These are phyloP conservation scores for Oppia nitens DNA, from an alignment of 1,140 invertebrate species.

Conservation along the genomic window DNA sequence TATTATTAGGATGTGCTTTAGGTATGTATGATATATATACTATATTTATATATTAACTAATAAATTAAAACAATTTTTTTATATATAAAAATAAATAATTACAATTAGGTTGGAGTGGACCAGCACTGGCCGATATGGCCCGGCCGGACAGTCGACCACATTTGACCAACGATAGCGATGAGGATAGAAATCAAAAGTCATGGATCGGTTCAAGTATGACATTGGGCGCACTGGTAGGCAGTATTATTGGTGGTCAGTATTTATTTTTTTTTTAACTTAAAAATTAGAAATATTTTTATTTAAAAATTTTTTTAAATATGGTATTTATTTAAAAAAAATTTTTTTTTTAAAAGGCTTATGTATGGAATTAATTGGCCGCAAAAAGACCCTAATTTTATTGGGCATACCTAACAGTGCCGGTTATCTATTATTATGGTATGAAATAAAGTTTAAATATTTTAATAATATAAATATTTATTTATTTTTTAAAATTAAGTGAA, in stretches of 20 bases:
- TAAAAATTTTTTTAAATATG: neutral
- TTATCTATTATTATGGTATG: constrained; percentile 53
- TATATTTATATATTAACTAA: too few relatives aligned
- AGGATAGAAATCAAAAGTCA: constrained; percentile 5
- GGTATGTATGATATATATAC: too few relatives aligned
- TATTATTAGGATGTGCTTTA: neutral
- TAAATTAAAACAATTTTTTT: too few relatives aligned
- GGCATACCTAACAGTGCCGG: constrained; percentile 51
- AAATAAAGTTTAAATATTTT: too few relatives aligned
- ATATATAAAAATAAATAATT: too few relatives aligned
- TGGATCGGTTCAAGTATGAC: constrained; percentile 19
- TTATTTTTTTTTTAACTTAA: too few relatives aligned
- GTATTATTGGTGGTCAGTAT: constrained; percentile 17
- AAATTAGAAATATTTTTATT: neutral
- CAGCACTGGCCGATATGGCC: constrained; percentile 18
- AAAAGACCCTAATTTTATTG: constrained; percentile 47
- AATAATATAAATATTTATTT: too few relatives aligned
- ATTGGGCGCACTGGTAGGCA: constrained; percentile 20
- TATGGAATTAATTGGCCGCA: constrained; percentile 42
- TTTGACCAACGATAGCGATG: neutral
- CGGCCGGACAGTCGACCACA: neutral
- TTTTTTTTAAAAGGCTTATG: neutral
- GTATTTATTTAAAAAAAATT: constrained; percentile 25
- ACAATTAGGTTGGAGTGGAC: constrained; percentile 20
- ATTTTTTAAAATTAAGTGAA: too few relatives aligned